These are phyloP conservation scores for Onychomys torridus DNA, from an alignment of 2,797 vertebrate genomes.

Conservation along the genomic window DNA sequence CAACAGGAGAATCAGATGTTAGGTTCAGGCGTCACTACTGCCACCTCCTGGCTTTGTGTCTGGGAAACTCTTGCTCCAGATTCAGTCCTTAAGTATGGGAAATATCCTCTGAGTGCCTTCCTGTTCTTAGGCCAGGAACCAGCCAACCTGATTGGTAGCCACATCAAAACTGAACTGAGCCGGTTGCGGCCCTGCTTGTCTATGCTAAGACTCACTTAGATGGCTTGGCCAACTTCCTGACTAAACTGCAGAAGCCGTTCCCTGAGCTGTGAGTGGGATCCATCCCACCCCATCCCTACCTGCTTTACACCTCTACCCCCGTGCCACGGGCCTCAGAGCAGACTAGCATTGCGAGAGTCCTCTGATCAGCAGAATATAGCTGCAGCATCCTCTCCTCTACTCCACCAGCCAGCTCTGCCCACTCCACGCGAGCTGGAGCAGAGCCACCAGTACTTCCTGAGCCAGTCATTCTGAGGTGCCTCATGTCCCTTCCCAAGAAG, in stretches of 20 bases:
- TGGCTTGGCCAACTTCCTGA: not conserved
- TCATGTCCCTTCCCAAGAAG: not conserved
- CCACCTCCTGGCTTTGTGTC: not conserved
- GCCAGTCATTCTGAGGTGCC: not conserved
- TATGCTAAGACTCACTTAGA: not conserved
- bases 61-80: not conserved
- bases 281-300: not conserved
- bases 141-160: not conserved
- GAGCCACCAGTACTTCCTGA: not conserved
- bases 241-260: not conserved
- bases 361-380: not conserved
- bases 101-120: not conserved
- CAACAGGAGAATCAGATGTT: not conserved
- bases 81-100: not conserved
- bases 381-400: not conserved
- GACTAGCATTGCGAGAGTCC: not conserved
- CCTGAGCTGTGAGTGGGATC: not conserved
- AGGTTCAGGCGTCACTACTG: not conserved
- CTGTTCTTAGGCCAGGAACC: not conserved
- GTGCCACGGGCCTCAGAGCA: not conserved
- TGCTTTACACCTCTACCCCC: no score
- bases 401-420: not conserved
- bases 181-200: not conserved
- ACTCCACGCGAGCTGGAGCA: not conserved
- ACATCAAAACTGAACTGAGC: not conserved